Percentiles rank a stretch among this genome's conserved stretches.
Conservation (phyloP, 2,888 invertebrate species). For the Lamellibrachia satsuma region DNA sequence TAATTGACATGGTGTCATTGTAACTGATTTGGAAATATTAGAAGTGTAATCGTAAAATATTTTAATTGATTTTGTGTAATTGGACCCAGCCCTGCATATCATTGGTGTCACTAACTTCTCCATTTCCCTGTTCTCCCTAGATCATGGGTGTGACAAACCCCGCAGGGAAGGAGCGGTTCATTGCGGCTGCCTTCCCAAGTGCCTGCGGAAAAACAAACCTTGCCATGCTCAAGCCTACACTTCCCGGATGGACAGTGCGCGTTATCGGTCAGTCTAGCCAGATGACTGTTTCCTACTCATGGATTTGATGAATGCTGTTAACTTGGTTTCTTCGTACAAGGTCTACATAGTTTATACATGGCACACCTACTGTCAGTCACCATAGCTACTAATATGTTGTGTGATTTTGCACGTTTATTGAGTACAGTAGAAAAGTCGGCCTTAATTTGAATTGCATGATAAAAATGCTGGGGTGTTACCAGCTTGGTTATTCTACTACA, state of each 20-base stretch:
- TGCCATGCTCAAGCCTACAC: slow-evolving; percentile 48
- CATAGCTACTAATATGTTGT: no score
- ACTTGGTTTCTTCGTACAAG: background rate
- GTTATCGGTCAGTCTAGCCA: slow-evolving; percentile 20
- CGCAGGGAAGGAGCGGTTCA: slow-evolving; percentile 46
- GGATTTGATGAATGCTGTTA: background rate
- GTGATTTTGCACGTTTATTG: background rate
- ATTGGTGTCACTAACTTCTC: background rate
- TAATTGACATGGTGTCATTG: no score
- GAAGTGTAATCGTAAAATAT: no score
- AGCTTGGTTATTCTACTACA: background rate
- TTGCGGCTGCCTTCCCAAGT: slow-evolving; percentile 51
- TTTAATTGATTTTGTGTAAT: no score
- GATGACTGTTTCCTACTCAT: background rate
- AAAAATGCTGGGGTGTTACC: background rate
- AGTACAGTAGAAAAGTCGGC: background rate
- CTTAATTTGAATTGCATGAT: background rate
- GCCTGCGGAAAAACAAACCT: slow-evolving; percentile 54
- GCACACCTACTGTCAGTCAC: no score
- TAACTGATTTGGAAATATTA: no score
- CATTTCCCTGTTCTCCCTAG: slow-evolving; percentile 25
- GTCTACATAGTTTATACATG: no score
- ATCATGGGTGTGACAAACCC: slow-evolving; percentile 51
- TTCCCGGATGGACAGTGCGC: slow-evolving; percentile 49
- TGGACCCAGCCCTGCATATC: no score